Evolutionary conservation across 2,113 vertebrate genomes (phyloP).

Genomic region (Struthidea cinerea): DNA sequence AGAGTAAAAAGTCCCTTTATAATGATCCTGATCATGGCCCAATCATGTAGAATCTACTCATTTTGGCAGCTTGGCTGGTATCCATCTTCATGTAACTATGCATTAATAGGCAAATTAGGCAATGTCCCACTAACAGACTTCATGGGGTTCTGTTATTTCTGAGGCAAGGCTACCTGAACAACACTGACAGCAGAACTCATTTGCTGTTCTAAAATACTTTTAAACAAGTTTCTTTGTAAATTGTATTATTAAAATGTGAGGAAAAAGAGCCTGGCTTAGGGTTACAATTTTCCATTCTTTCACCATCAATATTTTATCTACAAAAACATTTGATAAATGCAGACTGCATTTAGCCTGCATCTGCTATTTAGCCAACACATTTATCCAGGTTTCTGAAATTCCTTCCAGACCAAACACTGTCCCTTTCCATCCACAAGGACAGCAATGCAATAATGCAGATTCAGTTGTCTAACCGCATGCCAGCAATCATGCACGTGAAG

Average conservation of each 20-base stretch:
- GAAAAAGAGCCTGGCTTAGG: background rate
- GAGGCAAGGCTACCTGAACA: background rate
- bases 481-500: fast-evolving
- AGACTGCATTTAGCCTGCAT: background rate
- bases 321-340: background rate
- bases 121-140: background rate
- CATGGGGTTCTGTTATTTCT: background rate
- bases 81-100: background rate
- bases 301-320: background rate
- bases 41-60: background rate
- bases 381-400: background rate
- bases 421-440: background rate
- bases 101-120: background rate
- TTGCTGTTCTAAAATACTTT: background rate
- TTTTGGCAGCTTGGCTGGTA: background rate
- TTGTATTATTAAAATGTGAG: background rate
- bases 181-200: background rate
- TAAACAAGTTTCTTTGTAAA: background rate
- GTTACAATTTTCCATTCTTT: background rate
- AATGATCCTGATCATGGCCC: background rate
- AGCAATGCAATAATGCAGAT: background rate
- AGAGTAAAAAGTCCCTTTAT: background rate
- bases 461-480: background rate
- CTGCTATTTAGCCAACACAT: background rate
- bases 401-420: background rate